Percentiles rank a stretch among this genome's conserved stretches.
Evolutionary conservation across 1,140 invertebrate genomes (phyloP).

Genomic region (Pantala flavescens): DNA sequence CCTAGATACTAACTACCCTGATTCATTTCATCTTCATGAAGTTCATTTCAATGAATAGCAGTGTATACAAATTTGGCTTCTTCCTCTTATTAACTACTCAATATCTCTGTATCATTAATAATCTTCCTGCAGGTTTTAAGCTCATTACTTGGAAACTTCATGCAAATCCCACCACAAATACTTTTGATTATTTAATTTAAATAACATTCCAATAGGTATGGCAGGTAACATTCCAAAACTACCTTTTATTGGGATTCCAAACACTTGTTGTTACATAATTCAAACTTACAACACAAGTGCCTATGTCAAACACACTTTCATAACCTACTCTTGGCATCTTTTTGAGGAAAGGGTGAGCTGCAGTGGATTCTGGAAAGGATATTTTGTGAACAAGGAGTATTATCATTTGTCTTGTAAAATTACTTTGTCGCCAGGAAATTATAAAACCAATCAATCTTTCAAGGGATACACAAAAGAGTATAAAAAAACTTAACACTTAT

Average conservation of each 20-base stretch:
- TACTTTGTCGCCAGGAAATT: neutral
- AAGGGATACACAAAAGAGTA: neutral
- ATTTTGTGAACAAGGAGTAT: constrained; percentile 3
- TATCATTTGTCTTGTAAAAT: neutral
- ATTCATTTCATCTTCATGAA: neutral
- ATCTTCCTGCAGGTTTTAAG: neutral
- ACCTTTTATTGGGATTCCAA: constrained; percentile 3
- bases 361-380: constrained; percentile 8
- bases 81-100: neutral
- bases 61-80: neutral
- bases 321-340: constrained; percentile 9
- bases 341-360: neutral
- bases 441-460: neutral
- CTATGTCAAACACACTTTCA: constrained; percentile 3
- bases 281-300: constrained; percentile 12
- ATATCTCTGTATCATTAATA: neutral
- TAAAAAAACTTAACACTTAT: constrained; percentile 8
- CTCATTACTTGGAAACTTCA: neutral
- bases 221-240: constrained; percentile 9
- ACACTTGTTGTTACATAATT: constrained; percentile 12
- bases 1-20: neutral
- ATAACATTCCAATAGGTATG: neutral
- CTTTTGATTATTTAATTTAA: constrained; percentile 8
- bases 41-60: neutral
- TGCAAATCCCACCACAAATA: constrained; percentile 9